Conservation (phyloP, 2,113 vertebrate species). For the Prochilodus magdalenae region DNA sequence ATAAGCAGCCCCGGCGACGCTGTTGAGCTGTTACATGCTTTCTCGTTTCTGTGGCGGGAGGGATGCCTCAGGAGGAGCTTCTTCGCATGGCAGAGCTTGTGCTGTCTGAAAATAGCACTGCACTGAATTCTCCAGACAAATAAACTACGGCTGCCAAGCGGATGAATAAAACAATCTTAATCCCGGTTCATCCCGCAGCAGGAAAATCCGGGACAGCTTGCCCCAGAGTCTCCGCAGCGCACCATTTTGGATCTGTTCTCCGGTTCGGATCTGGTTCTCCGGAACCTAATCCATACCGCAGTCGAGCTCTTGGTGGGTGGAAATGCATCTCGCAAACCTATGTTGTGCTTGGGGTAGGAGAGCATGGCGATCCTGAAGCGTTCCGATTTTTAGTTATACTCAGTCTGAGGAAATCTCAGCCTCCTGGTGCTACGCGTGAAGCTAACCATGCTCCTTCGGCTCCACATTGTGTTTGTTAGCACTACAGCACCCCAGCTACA, state of each 20-base stretch:
- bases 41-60: neutral
- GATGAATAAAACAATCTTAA: constrained; percentile 63
- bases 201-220: constrained; percentile 62
- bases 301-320: neutral
- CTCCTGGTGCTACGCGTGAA: no score
- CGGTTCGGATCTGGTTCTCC: no score
- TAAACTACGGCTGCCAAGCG: constrained; percentile 46
- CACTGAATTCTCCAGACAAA: constrained; percentile 50
- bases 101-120: constrained; percentile 20
- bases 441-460: no score
- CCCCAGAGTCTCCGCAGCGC: constrained; percentile 47
- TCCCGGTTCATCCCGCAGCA: constrained; percentile 61
- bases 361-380: neutral
- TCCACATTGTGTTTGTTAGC: no score
- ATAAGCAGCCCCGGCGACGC: neutral
- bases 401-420: neutral
- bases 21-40: neutral
- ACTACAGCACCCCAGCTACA: no score
- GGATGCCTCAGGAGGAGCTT: neutral
- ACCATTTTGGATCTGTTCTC: constrained; percentile 53
- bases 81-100: constrained; percentile 20
- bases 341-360: neutral
- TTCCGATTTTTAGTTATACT: neutral
- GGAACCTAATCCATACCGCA: constrained; percentile 54
- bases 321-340: neutral